Base-by-base conservation (phyloP, 1,140 invertebrate species). In the Carposina sasakii region DNA sequence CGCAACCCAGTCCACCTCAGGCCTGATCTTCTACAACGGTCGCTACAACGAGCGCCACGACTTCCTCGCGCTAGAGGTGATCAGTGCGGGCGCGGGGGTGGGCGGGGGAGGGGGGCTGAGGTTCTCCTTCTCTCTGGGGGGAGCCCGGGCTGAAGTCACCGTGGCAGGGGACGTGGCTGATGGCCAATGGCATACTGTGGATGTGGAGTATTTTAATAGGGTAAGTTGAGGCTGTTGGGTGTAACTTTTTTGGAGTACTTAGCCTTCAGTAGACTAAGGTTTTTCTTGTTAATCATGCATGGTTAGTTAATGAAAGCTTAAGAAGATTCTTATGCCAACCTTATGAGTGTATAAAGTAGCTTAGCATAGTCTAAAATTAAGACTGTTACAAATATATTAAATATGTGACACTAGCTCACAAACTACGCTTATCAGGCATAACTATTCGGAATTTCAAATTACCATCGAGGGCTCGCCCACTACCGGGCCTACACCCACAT, bases 11-110 rank as follows among this genome's bases (percentile, higher is more conserved):
- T 81, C 90, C 10, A 87, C 90, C 1, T 92, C 96, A 57, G 97
- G 95, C 0, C 74, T 99, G 0, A 71, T 99, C 0, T 85, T 98
- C 0, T 99, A 99, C 85, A 98, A 99, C 76, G 97, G 97, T 0
- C 88, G 97, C 0, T 98, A 98, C 75, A 98, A 98, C 74, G 96
- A 98, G 64, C 88, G 92, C 10, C 96, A 98, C 69, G 97, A 99
- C 75, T 99, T 98, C 67, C 88, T 99, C 15, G 94, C 97, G 0
- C 72, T 99, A 28, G 96, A 98, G 73, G 87, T 93, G 26, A 85
- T 98, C 0, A 87, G 91, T 54, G 89, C 90, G 0, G 87, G 90
- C 17, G 86, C 98, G 0, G 90, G 93, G 37, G 48, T 42, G 0
- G 60, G 40, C 10, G 67, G 67, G 5, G 88, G 92, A 43, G 89